Evolutionary conservation across 2,888 invertebrate genomes (phyloP), one percentile per base, ranked within the genome.

Genomic region (Brachyptera risi): DNA sequence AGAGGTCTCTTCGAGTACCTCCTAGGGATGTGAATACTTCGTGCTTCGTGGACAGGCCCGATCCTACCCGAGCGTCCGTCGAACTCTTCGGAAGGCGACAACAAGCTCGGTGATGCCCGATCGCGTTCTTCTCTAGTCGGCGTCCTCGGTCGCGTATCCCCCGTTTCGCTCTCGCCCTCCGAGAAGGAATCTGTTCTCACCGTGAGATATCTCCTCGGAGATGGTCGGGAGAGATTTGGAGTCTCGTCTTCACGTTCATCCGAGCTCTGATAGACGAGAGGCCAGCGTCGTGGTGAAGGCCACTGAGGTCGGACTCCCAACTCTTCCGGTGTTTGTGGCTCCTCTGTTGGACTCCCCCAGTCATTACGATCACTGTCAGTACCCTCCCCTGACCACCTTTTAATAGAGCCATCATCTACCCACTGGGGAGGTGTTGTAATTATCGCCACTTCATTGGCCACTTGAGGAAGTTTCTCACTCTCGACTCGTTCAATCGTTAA

Each of bases 1-100:
- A 88, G 74, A 0, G 88, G 88, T 21, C 88, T 78, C 70, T 88
- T 92, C 19, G 88, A 87, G 69, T 86, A 90, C 35, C 89, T 81
- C 68, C 83, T 78, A 7, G 81, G 79, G 66, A 81, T 76, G 66
- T 80, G 81, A 63, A 81, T 82, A 17, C 79, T 74, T 67, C 74
- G 78, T 3, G 60, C 11, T 21, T 56, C 59, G 56, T 40, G 42
- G 1, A 47, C 50, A 5, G 13, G 17, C 15, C 50, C 27, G 21
- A 21, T 49, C 23, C 31, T 24, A 38, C 79, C 74, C 4, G 73
- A 65, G 56, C 74, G 70, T 57, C 73, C 73, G 69, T 82, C 82
- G 67, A 78, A 78, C 68, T 83, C 83, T 13, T 90, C 90, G 44
- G 85, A 85, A 9, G 87, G 85, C 66, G 79, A 79, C 69, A 81